phyloP scores from a whole-genome alignment of 2,797 vertebrate species.

The Clamator glandarius region DNA sequence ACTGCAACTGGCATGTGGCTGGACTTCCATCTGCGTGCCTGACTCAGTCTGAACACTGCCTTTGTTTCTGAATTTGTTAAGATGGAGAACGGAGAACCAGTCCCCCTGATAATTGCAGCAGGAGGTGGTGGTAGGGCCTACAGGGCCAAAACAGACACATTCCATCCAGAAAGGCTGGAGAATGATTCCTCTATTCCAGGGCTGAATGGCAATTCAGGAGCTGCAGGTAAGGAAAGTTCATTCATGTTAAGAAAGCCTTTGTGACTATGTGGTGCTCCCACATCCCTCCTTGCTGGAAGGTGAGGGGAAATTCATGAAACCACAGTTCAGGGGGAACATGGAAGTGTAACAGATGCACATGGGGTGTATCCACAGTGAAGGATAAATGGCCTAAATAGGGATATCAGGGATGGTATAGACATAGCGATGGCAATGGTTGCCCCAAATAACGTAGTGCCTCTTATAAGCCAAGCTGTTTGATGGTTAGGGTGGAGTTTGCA shows the following conservation, averaged over 20 bases:
- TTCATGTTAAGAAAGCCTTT: background rate
- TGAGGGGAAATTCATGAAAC: background rate
- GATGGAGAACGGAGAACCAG: slow-evolving; percentile 86
- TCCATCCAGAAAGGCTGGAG: slow-evolving; percentile 88
- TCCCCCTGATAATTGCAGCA: slow-evolving; percentile 92
- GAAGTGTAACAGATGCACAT: background rate
- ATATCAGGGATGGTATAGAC: background rate
- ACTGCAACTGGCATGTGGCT: background rate
- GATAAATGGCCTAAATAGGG: background rate
- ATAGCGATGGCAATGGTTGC: background rate
- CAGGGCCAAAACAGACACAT: slow-evolving; percentile 86
- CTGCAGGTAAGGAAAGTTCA: slow-evolving; percentile 84
- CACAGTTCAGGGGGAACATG: background rate
- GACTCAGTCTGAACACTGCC: slow-evolving; percentile 15
- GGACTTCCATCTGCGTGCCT: background rate
- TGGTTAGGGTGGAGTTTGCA: background rate
- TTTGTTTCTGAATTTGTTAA: slow-evolving; percentile 72
- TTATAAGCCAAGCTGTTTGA: background rate
- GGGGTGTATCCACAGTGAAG: background rate
- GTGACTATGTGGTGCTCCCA: background rate
- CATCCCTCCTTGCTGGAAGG: background rate
- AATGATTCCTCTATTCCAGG: slow-evolving; percentile 86
- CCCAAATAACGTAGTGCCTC: background rate
- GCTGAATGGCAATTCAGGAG: slow-evolving; percentile 90
- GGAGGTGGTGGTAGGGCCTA: slow-evolving; percentile 95